Conservation (phyloP, 2,888 invertebrate genomes). For the Drosophila flavopinicola region DNA sequence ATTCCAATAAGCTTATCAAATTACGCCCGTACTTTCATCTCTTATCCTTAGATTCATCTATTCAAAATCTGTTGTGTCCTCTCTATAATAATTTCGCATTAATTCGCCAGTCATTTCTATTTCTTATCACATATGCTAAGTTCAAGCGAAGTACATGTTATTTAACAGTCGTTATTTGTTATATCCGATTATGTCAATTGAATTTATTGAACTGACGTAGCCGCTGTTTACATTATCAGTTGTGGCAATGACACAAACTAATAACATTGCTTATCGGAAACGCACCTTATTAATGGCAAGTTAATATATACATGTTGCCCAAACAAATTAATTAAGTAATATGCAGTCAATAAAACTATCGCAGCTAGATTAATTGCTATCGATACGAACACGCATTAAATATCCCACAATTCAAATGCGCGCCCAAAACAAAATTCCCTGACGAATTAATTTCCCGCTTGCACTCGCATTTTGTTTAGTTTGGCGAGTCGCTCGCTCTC, state of each 20-base stretch:
- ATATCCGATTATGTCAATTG: no score
- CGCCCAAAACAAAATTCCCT: constrained; percentile 45
- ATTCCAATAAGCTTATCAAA: no score
- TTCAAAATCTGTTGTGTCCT: no score
- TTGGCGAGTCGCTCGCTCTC: constrained; percentile 50
- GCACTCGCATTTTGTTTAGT: constrained; percentile 58
- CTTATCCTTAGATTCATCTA: no score
- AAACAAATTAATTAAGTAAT: not conserved
- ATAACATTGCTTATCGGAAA: constrained; percentile 26
- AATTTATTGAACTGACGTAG: not conserved
- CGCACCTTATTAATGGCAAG: not conserved
- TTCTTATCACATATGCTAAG: no score
- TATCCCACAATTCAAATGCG: constrained; percentile 47
- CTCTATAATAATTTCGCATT: no score
- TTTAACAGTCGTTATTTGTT: no score
- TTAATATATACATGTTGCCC: not conserved
- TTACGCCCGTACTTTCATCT: no score
- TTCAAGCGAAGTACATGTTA: no score
- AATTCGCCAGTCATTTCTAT: no score
- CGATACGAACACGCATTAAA: constrained; percentile 20
- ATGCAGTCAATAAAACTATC: not conserved
- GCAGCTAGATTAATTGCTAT: not conserved
- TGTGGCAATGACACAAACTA: not conserved
- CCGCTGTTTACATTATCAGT: not conserved
- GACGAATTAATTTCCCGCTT: constrained; percentile 57